phyloP scores from a whole-genome alignment of 2,888 invertebrate species.

The Ophion costatus region DNA sequence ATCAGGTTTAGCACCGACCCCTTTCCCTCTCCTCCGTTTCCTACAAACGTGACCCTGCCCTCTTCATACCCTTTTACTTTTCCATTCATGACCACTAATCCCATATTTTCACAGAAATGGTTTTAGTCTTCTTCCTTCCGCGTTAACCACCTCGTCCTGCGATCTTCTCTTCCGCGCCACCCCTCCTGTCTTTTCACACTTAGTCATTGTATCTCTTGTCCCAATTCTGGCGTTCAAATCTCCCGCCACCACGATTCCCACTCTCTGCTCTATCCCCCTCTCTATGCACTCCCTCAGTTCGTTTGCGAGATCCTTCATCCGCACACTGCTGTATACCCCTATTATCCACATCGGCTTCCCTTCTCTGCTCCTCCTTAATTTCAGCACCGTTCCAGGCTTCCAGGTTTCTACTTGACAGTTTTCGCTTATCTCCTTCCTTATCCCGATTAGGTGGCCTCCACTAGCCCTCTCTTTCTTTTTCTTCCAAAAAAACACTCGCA shows the following conservation, averaged over 20 bases:
- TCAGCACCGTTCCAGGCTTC: slow-evolving; percentile 21
- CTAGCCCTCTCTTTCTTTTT: too few species aligned
- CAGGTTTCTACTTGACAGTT: slow-evolving; percentile 7
- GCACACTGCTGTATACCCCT: too few species aligned
- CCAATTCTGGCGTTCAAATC: slow-evolving; percentile 32
- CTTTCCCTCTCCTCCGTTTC: too few species aligned
- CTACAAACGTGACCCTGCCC: slow-evolving; percentile 28
- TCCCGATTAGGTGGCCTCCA: slow-evolving; percentile 4
- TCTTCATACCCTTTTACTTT: slow-evolving; percentile 31
- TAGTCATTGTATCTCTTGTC: neutral
- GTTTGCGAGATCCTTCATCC: too few species aligned
- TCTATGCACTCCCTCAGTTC: neutral
- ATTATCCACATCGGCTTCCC: too few species aligned
- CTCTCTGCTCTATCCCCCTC: neutral
- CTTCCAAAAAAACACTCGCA: too few species aligned
- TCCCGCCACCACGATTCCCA: slow-evolving; percentile 13
- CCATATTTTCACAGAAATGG: slow-evolving; percentile 11
- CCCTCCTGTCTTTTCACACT: neutral
- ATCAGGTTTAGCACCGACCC: too few species aligned
- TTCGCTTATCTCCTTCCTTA: slow-evolving; percentile 13
- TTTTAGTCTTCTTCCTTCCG: neutral
- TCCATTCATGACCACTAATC: slow-evolving; percentile 29
- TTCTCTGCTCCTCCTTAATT: too few species aligned
- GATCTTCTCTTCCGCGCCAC: neutral
- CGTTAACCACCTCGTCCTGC: slow-evolving; percentile 4